Evolutionary conservation across 2,888 invertebrate species (phyloP), one percentile per base, ranked within the genome.

Genomic region (Argyra leucocephala): DNA sequence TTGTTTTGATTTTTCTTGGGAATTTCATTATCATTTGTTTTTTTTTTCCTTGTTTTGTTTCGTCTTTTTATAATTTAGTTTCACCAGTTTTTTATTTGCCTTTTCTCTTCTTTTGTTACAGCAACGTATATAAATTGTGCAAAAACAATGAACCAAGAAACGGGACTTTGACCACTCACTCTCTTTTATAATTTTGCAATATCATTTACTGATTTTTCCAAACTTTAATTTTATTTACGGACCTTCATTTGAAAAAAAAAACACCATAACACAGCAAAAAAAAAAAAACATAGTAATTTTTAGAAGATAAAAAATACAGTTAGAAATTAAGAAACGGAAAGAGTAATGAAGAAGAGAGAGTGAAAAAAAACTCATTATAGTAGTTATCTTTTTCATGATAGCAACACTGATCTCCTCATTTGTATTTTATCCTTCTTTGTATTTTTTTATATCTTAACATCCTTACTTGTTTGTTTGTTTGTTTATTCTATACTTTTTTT

Each of bases 391-490:
- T 48, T 48, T 48, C 48, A 48, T 48, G 18, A 48, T 48, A 18
- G 48, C 48, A 48, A 48, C n/a, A n/a, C 48, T 48, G 48, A 48
- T 48, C 48, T 48, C 18, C 48, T 48, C 48, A 48, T 48, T 48
- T 48, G n/a, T 1, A n/a, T 48, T n/a, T 48, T 48, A 48, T 48
- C 48, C 48, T 48, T 12, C 48, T 48, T 48, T 48, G 48, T 18
- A n/a, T 31, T 31, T 31, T 31, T 31, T 31, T 7, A 31, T 31
- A 31, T 31, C 10, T n/a, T n/a, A n/a, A n/a, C n/a, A n/a, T n/a
- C n/a, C n/a, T n/a, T n/a, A n/a, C n/a, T n/a, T n/a, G n/a, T n/a
- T n/a, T n/a, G n/a, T n/a, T 31, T 31, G 5, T 31, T 31, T 31
- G 1, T 48, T 48, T n/a, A 2, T 15, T 48, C 18, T 18, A 5